phyloP scores from a whole-genome alignment of 2,797 vertebrate species.

The Cuculus canorus region DNA sequence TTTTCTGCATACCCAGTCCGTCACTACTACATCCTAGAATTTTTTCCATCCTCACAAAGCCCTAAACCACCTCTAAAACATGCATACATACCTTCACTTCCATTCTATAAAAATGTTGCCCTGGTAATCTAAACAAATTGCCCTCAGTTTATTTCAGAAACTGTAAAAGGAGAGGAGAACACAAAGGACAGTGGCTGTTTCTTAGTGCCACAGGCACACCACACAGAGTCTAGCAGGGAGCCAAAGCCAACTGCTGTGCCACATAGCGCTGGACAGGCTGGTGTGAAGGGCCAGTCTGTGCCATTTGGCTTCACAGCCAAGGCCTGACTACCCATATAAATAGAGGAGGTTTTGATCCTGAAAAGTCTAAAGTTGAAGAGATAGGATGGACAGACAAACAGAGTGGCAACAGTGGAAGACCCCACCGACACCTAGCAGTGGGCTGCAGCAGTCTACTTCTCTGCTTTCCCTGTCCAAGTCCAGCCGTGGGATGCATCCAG shows the following conservation, averaged over 20 bases:
- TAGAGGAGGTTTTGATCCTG: background rate
- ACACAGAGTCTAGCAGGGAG: background rate
- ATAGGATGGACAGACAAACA: background rate
- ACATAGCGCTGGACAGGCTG: fast-evolving
- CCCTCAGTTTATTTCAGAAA: background rate
- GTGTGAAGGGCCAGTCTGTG: background rate
- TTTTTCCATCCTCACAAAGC: background rate
- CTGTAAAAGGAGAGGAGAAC: background rate
- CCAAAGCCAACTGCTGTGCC: background rate
- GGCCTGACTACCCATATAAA: background rate
- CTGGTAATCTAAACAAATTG: background rate
- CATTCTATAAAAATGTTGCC: background rate
- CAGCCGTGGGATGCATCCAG: background rate
- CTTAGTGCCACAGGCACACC: background rate
- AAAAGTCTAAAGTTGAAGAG: background rate
- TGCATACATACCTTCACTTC: background rate
- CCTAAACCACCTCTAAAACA: background rate
- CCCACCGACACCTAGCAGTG: background rate
- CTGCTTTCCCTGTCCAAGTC: fast-evolving
- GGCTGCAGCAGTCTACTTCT: background rate
- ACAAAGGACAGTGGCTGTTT: background rate
- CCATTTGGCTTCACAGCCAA: background rate
- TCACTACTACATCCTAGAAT: background rate
- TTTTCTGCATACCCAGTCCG: background rate
- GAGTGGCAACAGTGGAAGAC: background rate